These are phyloP conservation scores for Tachysurus vachellii DNA, from an alignment of 2,113 vertebrate genomes.

Conservation along the genomic window DNA sequence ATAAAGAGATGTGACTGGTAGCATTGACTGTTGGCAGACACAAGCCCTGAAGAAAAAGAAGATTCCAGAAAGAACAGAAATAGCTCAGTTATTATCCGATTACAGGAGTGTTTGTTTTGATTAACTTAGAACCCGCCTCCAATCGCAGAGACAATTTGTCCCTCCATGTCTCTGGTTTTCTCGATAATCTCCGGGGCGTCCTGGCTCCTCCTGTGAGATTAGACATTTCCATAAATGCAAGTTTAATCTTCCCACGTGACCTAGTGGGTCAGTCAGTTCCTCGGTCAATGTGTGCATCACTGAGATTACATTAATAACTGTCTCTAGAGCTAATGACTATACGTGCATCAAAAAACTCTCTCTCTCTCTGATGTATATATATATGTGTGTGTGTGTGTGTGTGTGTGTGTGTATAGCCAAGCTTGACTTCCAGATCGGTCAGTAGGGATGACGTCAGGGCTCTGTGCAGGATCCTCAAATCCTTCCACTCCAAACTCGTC, in stretches of 20 bases:
- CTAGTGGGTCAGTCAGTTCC: not conserved
- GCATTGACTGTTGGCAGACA: not conserved
- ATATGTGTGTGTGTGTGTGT: not conserved
- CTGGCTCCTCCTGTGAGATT: not conserved
- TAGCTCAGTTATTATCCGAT: not conserved
- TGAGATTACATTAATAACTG: not conserved
- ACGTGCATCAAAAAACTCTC: not conserved
- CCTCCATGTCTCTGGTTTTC: conserved; percentile 42
- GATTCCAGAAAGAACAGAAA: not conserved
- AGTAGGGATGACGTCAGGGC: not conserved
- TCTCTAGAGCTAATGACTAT: not conserved
- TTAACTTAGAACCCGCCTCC: not conserved
- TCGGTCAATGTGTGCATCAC: not conserved
- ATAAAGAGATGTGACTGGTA: not conserved
- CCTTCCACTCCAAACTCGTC: not conserved
- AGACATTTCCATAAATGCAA: conserved; percentile 52
- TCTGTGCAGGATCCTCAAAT: not conserved
- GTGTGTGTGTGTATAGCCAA: not conserved
- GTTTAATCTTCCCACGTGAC: conserved; percentile 52
- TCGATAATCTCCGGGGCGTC: not conserved
- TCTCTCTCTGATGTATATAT: not conserved
- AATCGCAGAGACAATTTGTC: conserved; percentile 19
- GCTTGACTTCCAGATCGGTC: not conserved
- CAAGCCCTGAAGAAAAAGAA: not conserved
- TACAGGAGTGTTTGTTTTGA: conserved; percentile 26